A percentile compares a stretch with the other conserved stretches of the same genome.
phyloP scores from a whole-genome alignment of 1,140 invertebrate genomes.

The Hyles vespertilio region DNA sequence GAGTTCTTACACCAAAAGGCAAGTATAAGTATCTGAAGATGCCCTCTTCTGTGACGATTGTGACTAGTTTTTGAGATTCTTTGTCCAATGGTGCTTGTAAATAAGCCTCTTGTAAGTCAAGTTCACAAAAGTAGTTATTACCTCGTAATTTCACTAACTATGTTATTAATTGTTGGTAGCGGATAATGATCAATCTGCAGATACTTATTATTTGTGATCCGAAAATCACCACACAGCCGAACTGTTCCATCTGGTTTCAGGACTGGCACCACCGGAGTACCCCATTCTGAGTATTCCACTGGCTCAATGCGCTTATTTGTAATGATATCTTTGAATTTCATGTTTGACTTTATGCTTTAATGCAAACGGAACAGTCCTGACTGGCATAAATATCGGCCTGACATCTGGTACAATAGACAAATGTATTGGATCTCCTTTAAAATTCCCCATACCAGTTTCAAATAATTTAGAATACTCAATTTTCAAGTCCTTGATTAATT shows the following conservation, averaged over 20 bases:
- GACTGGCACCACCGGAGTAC: conserved; percentile 32
- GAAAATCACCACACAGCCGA: conserved; percentile 17
- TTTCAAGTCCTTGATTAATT: conserved; percentile 6
- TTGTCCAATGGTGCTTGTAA: conserved; percentile 10
- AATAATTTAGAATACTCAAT: background rate
- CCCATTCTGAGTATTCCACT: conserved; percentile 34
- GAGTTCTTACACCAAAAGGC: conserved; percentile 6
- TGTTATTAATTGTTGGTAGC: conserved; percentile 12
- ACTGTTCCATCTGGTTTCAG: conserved; percentile 15
- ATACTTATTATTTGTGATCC: conserved; percentile 10
- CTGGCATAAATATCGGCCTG: conserved; percentile 25
- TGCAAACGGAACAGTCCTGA: conserved; percentile 30
- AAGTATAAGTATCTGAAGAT: conserved; percentile 8
- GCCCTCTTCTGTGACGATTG: conserved; percentile 7
- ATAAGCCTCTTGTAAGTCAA: conserved; percentile 18
- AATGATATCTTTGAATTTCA: conserved; percentile 30
- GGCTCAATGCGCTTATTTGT: conserved; percentile 20
- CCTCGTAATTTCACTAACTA: conserved; percentile 8
- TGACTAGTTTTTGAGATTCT: conserved; percentile 5
- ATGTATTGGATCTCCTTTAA: conserved; percentile 16
- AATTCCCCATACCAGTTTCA: conserved; percentile 17
- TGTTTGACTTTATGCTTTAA: conserved; percentile 30
- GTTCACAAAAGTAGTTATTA: conserved; percentile 12
- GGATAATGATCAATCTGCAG: conserved; percentile 15
- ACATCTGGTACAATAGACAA: conserved; percentile 19